Conservation (phyloP, 2,888 invertebrate genomes). For the Drosophila austrosaltans region DNA sequence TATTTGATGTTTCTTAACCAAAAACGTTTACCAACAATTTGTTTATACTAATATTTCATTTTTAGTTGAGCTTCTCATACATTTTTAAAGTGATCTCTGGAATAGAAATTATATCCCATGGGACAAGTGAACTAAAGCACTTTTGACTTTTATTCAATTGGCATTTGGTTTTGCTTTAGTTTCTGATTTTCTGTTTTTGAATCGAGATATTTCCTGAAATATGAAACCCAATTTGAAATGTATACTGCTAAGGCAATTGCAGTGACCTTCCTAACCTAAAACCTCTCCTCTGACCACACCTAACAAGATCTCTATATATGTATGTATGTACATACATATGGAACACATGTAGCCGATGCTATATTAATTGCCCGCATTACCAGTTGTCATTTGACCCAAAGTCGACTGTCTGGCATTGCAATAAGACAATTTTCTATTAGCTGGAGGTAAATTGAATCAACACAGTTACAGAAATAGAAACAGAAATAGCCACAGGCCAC, state of each 20-base stretch:
- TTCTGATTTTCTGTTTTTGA: not conserved
- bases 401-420: conserved; percentile 64
- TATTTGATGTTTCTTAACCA: no score
- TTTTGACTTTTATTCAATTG: no score
- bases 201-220: not conserved
- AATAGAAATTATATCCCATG: no score
- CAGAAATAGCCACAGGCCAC: conserved; percentile 7
- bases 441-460: conserved; percentile 67
- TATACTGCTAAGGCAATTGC: no score
- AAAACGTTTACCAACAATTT: no score
- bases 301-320: not conserved
- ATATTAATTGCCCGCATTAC: conserved; percentile 75
- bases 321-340: not conserved
- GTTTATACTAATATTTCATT: no score
- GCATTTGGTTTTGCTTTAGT: not conserved
- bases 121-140: no score
- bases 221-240: conserved; percentile 1
- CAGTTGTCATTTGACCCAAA: conserved; percentile 75
- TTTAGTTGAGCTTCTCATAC: no score
- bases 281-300: conserved; percentile 3
- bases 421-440: conserved; percentile 75
- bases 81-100: no score
- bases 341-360: conserved; percentile 21
- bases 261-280: conserved; percentile 2
- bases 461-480: conserved; percentile 20